Conservation (phyloP, 2,113 vertebrate genomes). For the Lonchura striata region DNA sequence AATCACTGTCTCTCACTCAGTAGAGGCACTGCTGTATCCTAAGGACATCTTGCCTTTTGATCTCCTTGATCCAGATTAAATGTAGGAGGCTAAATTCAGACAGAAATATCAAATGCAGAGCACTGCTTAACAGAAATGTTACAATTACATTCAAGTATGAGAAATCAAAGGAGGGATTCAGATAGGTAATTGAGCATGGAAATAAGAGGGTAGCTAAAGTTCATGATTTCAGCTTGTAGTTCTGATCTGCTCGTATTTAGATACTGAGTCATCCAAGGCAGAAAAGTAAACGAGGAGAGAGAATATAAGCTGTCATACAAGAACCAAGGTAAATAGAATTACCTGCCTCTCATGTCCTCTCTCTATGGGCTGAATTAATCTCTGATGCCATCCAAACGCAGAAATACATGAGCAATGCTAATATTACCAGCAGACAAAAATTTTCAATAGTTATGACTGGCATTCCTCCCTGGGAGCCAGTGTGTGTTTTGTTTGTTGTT, state of each 20-base stretch:
- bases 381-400: background rate
- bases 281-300: background rate
- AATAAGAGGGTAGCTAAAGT: background rate
- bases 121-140: background rate
- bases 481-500: background rate
- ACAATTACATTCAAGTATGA: background rate
- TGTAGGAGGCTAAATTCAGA: background rate
- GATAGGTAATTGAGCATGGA: background rate
- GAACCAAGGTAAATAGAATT: background rate
- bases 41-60: background rate
- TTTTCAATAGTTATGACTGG: background rate
- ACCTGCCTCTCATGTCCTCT: background rate
- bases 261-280: background rate
- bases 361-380: background rate
- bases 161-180: background rate
- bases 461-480: background rate
- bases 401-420: background rate
- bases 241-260: background rate
- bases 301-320: background rate
- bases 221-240: background rate
- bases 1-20: background rate
- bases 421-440: background rate
- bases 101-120: background rate
- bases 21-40: background rate
- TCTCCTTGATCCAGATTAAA: background rate